phyloP scores from a whole-genome alignment of 2,888 invertebrate species.

The Dryadula phaetusa region DNA sequence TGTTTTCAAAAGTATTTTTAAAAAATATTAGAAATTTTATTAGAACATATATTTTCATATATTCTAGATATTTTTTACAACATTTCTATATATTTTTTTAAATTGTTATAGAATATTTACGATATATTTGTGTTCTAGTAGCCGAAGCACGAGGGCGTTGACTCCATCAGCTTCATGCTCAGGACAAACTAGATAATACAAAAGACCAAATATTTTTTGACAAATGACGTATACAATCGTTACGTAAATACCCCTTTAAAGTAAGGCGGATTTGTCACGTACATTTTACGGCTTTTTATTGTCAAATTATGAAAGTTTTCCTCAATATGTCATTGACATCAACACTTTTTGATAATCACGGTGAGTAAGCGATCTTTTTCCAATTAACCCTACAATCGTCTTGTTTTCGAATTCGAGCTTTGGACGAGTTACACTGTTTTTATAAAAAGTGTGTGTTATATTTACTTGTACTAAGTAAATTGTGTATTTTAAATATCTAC shows the following conservation, averaged over 20 bases:
- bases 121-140: background rate
- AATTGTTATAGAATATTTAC: background rate
- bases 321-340: conserved; percentile 74
- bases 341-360: conserved; percentile 49
- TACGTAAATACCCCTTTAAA: conserved; percentile 52
- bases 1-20: too few relatives aligned
- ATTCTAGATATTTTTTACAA: too few relatives aligned
- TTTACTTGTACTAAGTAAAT: background rate
- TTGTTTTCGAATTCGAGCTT: conserved; percentile 24
- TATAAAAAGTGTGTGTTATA: background rate
- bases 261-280: conserved; percentile 63
- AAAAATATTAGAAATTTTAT: too few relatives aligned
- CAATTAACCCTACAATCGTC: conserved; percentile 34
- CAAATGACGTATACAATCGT: conserved; percentile 38
- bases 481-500: background rate
- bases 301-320: conserved; percentile 61
- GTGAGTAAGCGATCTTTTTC: conserved; percentile 41
- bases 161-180: background rate
- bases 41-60: too few relatives aligned
- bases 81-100: too few relatives aligned
- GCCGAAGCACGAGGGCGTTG: background rate
- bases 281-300: conserved; percentile 63
- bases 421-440: background rate
- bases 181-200: conserved; percentile 1
- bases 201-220: conserved; percentile 35